These are phyloP conservation scores for Erythrocercus mccallii DNA, from an alignment of 2,113 vertebrate species.

Conservation along the genomic window DNA sequence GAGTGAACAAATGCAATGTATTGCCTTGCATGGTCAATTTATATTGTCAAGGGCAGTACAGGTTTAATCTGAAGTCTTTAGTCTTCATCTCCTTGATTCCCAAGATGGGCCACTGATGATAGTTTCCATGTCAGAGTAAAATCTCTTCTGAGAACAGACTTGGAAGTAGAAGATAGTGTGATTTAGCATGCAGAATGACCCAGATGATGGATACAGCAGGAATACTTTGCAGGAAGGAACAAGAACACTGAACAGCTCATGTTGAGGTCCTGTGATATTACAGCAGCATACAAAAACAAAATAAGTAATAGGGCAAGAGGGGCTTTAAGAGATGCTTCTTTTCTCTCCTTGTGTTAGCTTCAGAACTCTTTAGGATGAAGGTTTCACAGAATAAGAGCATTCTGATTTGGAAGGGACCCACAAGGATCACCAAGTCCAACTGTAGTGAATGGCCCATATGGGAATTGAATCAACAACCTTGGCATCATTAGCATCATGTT, in stretches of 20 bases:
- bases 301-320: neutral
- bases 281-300: neutral
- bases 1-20: neutral
- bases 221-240: neutral
- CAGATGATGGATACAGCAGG: neutral
- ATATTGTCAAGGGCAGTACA: neutral
- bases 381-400: neutral
- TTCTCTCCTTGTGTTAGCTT: neutral
- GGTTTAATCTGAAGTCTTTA: neutral
- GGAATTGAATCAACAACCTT: neutral
- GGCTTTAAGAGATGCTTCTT: neutral
- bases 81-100: neutral
- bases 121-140: neutral
- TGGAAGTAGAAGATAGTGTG: neutral
- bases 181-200: neutral
- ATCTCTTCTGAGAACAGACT: neutral
- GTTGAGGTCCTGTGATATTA: neutral
- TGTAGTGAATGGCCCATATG: neutral
- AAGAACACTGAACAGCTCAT: neutral
- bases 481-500: neutral
- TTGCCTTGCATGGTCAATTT: neutral
- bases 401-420: neutral
- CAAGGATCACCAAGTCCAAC: neutral
- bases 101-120: neutral
- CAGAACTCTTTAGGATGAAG: neutral